phyloP scores from a whole-genome alignment of 1,140 invertebrate species.

The Lamellibrachia luymesi region DNA sequence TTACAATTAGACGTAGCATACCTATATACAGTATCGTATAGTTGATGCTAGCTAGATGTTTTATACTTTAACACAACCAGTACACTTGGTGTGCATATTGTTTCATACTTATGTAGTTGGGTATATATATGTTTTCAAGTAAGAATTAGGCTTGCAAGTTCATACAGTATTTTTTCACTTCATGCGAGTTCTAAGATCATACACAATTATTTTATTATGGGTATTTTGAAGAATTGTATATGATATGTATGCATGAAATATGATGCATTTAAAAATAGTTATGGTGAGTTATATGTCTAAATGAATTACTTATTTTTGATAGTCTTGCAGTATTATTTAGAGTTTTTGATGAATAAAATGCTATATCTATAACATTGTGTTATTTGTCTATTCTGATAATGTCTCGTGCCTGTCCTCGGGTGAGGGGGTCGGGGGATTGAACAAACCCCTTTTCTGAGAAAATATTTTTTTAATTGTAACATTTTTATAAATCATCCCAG shows the following conservation, averaged over 20 bases:
- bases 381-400: too few relatives aligned
- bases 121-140: too few relatives aligned
- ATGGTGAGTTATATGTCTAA: too few relatives aligned
- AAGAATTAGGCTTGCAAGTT: neutral
- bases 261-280: neutral
- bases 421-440: too few relatives aligned
- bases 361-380: too few relatives aligned
- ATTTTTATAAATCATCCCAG: too few relatives aligned
- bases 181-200: neutral
- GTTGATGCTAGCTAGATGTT: neutral
- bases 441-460: too few relatives aligned
- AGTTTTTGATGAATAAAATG: too few relatives aligned
- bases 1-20: neutral
- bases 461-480: too few relatives aligned
- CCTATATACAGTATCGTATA: neutral
- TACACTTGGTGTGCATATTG: neutral
- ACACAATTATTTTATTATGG: neutral
- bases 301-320: too few relatives aligned
- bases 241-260: neutral
- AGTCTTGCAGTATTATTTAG: too few relatives aligned
- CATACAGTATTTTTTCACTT: neutral
- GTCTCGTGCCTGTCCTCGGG: too few relatives aligned
- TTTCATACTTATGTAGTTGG: neutral
- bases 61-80: slow-evolving; percentile 2
- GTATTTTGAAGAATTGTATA: neutral